Conservation (phyloP, 2,113 vertebrate species). For the Clarias gariepinus region DNA sequence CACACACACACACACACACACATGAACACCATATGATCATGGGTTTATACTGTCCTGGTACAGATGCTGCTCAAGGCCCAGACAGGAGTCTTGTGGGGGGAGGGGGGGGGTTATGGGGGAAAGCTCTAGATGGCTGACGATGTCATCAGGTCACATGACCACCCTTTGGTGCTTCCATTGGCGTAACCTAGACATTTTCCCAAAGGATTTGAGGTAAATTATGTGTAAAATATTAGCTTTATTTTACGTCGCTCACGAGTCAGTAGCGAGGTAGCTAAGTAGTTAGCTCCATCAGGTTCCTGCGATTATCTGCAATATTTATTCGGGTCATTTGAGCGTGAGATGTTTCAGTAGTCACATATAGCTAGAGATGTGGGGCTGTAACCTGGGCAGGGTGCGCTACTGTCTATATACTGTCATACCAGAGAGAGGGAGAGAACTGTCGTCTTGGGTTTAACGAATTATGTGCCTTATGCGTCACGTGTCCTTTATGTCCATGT, state of each 20-base stretch:
- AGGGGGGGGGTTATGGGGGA: too few species aligned
- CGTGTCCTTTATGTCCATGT: background rate
- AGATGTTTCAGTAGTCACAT: background rate
- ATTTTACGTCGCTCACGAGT: background rate
- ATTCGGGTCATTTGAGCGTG: background rate
- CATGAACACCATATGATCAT: background rate
- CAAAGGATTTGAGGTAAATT: background rate
- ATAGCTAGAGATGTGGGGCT: background rate
- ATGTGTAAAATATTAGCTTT: background rate
- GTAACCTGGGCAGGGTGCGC: background rate
- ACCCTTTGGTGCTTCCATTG: background rate
- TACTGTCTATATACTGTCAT: background rate
- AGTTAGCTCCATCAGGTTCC: background rate
- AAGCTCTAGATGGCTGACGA: background rate
- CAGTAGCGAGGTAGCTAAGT: background rate
- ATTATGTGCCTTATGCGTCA: background rate
- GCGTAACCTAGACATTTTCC: background rate
- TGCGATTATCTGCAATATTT: background rate
- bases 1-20: background rate
- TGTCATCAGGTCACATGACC: slow-evolving; percentile 18
- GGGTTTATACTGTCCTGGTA: background rate
- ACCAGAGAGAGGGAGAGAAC: background rate
- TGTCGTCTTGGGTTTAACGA: background rate
- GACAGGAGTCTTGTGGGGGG: background rate
- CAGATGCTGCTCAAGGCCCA: background rate